Evolutionary conservation across 2,797 vertebrate species (phyloP).

Genomic region (Rhinichthys osculus): DNA sequence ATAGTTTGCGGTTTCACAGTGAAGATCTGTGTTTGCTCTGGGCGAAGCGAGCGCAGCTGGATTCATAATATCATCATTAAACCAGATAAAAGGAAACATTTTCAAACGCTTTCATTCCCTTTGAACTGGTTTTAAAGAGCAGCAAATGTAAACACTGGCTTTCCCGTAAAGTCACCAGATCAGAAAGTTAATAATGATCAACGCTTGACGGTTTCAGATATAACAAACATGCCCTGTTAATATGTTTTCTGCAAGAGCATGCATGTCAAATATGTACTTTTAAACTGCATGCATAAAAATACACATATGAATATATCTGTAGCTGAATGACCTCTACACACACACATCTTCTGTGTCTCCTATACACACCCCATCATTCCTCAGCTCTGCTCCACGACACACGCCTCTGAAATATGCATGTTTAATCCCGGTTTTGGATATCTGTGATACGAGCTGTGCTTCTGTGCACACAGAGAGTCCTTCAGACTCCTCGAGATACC

Average conservation of each 20-base stretch:
- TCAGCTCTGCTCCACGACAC: slow-evolving; percentile 47
- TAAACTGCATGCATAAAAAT: too few relatives aligned
- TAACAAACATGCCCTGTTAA: too few relatives aligned
- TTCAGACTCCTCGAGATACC: slow-evolving; percentile 45
- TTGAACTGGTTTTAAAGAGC: slow-evolving; percentile 41
- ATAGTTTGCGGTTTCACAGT: neutral
- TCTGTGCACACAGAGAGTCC: slow-evolving; percentile 45
- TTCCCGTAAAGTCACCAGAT: slow-evolving; percentile 3
- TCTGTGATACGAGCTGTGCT: slow-evolving; percentile 36
- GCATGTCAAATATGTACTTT: too few relatives aligned
- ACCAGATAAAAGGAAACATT: slow-evolving; percentile 50
- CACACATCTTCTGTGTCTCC: neutral
- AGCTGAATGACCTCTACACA: neutral
- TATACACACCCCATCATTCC: slow-evolving; percentile 36
- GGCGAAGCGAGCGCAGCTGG: slow-evolving; percentile 41
- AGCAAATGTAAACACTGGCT: slow-evolving; percentile 42
- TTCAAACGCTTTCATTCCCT: slow-evolving; percentile 30
- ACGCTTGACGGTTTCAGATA: neutral
- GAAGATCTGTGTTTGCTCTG: slow-evolving; percentile 19
- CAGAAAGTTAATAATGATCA: neutral
- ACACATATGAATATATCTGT: neutral
- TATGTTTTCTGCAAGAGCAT: too few relatives aligned
- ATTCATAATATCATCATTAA: slow-evolving; percentile 47
- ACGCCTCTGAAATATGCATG: slow-evolving; percentile 60
- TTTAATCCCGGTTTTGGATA: slow-evolving; percentile 57